A percentile compares a stretch with the other conserved stretches of the same genome.
Evolutionary conservation across 1,140 invertebrate species (phyloP).

Genomic region (Matsumurasca onukii): DNA sequence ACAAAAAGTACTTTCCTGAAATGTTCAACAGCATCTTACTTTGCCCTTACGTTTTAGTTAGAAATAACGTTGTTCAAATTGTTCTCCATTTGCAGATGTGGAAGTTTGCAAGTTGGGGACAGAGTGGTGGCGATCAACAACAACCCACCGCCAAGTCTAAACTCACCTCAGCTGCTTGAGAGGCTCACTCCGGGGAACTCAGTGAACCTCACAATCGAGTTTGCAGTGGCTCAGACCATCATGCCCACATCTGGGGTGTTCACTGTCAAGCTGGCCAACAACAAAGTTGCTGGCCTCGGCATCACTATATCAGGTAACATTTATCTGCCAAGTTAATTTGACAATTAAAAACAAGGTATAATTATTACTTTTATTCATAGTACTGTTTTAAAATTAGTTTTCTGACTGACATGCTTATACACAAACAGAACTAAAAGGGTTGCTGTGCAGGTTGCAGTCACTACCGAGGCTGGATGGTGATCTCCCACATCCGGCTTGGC

Average conservation of each 20-base stretch:
- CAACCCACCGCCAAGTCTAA: conserved; percentile 46
- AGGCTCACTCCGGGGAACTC: conserved; percentile 29
- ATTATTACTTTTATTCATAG: too few species aligned
- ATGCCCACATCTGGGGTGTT: conserved; percentile 87
- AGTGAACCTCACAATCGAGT: conserved; percentile 57
- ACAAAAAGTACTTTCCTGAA: too few species aligned
- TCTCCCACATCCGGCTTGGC: conserved; percentile 75
- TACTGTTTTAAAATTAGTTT: too few species aligned
- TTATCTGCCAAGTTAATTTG: too few species aligned
- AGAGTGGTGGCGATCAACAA: conserved; percentile 81
- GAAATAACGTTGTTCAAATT: too few species aligned
- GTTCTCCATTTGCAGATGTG: conserved; percentile 34
- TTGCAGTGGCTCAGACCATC: conserved; percentile 91
- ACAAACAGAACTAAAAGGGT: too few species aligned
- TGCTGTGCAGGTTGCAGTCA: background rate
- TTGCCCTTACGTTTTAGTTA: too few species aligned
- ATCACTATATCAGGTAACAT: conserved; percentile 83
- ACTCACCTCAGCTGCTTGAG: conserved; percentile 24
- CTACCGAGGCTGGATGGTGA: conserved; percentile 36
- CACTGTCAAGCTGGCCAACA: conserved; percentile 83
- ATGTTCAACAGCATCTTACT: too few species aligned
- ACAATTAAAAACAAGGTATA: too few species aligned
- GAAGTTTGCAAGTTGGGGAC: conserved; percentile 77
- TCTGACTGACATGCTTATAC: too few species aligned
- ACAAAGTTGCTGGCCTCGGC: conserved; percentile 70